These are phyloP conservation scores for Cyprinodon variegatus DNA, from an alignment of 2,113 vertebrate species.

Conservation along the genomic window DNA sequence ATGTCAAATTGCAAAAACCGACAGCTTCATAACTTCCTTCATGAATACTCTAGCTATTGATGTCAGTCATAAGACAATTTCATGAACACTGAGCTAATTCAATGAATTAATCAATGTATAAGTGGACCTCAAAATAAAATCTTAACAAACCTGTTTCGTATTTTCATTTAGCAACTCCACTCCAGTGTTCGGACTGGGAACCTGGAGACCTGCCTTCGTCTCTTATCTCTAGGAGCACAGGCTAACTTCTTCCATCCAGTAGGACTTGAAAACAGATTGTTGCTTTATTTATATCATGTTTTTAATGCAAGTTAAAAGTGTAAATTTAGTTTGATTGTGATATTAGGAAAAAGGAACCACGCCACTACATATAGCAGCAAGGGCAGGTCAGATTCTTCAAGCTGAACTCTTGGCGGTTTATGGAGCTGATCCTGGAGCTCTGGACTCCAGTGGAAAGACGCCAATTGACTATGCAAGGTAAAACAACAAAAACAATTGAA, in stretches of 20 bases:
- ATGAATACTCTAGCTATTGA: not conserved
- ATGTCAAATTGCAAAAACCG: not conserved
- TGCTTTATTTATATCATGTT: not conserved
- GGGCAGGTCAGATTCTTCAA: conserved; percentile 93
- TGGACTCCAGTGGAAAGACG: conserved; percentile 92
- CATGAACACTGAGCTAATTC: not conserved
- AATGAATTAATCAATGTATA: not conserved
- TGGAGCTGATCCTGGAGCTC: conserved; percentile 94
- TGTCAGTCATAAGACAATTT: not conserved
- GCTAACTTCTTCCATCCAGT: conserved; percentile 98
- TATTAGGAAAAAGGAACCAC: conserved; percentile 96
- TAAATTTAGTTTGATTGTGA: not conserved
- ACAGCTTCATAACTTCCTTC: not conserved
- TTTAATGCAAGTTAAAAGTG: not conserved
- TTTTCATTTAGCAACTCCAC: conserved; percentile 90
- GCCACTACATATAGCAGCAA: conserved; percentile 95
- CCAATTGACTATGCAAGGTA: conserved; percentile 95
- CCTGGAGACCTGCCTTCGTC: conserved; percentile 92
- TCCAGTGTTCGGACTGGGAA: conserved; percentile 97
- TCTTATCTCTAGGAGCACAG: conserved; percentile 93
- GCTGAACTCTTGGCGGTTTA: conserved; percentile 94
- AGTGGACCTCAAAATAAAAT: not conserved
- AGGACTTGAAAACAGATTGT: conserved; percentile 54
- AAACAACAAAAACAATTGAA: not conserved
- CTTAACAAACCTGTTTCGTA: not conserved